Evolutionary conservation across 92 coral and sea anemone genomes (phyloP), one percentile per base, ranked within the genome.

Genomic region (Phymanthus crucifer): DNA sequence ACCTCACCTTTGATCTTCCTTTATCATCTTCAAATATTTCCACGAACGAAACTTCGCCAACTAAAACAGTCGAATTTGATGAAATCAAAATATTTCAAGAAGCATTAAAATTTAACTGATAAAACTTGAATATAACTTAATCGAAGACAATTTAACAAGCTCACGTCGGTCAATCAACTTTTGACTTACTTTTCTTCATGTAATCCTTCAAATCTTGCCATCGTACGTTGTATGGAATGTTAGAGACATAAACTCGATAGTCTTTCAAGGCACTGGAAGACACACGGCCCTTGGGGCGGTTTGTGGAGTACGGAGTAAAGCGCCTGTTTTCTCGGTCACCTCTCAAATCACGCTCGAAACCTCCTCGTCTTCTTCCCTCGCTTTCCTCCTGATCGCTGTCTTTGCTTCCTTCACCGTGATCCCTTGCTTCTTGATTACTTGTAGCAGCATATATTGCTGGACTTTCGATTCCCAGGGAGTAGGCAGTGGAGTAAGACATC

Each of bases 121-220:
- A n/a, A n/a, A n/a, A n/a, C n/a, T n/a, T n/a, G 45, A 38, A 6
- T 38, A 38, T 38, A 38, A n/a, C 50, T 45, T 45, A 45, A 17
- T 45, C 16, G 50, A 38, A 38, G 43, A 38, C 43, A 38, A 38
- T 38, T 38, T 38, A 38, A 19, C 27, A 56, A 21, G 0, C 16
- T 35, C 14, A 67, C 16, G 16, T 26, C 40, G 47, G 24, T 35
- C 24, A 17, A n/a, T 21, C 18, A 81, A 66, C 31, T 2, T 13
- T 31, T 38, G 37, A 64, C 88, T 46, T 66, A 93, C 98, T 89
- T 79, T 87, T 93, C 77, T 95, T 95, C 89, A 95, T 90, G 56
- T 78, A 85, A 81, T 95, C 98, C 73, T 95, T 95, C 58, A 95
- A 78, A 65, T 93, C 97, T 78, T 95, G 98, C 98, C 98, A 95